These are phyloP conservation scores for Eupristina koningsbergeri DNA, from an alignment of 1,140 invertebrate species.

Conservation along the genomic window DNA sequence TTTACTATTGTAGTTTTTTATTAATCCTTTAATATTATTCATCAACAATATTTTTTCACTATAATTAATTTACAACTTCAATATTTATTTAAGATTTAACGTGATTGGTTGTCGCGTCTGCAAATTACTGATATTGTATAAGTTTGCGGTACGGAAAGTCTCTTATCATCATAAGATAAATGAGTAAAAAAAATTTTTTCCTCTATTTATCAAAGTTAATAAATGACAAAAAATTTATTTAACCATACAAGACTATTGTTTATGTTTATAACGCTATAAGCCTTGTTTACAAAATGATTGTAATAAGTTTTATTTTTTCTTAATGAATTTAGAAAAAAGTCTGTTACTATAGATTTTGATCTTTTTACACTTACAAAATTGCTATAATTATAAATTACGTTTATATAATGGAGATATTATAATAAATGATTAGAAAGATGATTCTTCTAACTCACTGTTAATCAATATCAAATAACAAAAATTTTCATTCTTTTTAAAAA, in stretches of 20 bases:
- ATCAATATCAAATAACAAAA: slow-evolving; percentile 39
- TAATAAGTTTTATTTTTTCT: neutral
- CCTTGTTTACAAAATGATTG: neutral
- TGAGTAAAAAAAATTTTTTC: slow-evolving; percentile 38
- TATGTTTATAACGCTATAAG: neutral
- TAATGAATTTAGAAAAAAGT: slow-evolving; percentile 48
- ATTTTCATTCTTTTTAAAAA: slow-evolving; percentile 25
- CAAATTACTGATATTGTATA: slow-evolving; percentile 55
- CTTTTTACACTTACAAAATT: slow-evolving; percentile 45
- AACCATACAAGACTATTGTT: neutral
- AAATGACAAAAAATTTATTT: neutral
- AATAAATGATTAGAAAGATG: slow-evolving; percentile 42
- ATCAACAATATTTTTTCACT: slow-evolving; percentile 65
- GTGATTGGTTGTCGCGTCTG: slow-evolving; percentile 72
- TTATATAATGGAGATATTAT: slow-evolving; percentile 45
- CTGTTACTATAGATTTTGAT: slow-evolving; percentile 49
- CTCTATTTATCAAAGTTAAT: neutral
- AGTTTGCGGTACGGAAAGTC: slow-evolving; percentile 40
- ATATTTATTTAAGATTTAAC: slow-evolving; percentile 71
- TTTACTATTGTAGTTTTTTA: slow-evolving; percentile 58
- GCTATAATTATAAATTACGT: slow-evolving; percentile 36
- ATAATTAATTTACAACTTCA: slow-evolving; percentile 61
- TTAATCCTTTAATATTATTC: slow-evolving; percentile 64
- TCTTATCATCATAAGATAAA: slow-evolving; percentile 28
- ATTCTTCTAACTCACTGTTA: slow-evolving; percentile 29